phyloP scores from a whole-genome alignment of 1,140 invertebrate species.

The Colletes gigas region DNA sequence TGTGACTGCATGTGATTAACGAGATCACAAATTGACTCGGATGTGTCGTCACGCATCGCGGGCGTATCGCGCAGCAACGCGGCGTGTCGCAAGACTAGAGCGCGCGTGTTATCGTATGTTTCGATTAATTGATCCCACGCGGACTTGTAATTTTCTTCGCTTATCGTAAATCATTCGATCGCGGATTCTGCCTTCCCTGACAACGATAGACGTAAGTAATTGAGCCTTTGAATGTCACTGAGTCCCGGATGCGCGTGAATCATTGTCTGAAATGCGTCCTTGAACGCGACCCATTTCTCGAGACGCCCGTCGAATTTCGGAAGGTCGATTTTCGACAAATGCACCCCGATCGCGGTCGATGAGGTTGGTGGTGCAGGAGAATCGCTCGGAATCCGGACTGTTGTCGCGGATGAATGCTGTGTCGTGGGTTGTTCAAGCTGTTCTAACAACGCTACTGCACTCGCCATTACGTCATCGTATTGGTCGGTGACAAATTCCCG shows the following conservation, averaged over 20 bases:
- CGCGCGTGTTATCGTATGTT: neutral
- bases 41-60: neutral
- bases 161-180: neutral
- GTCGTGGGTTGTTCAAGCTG: too few species aligned
- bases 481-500: neutral
- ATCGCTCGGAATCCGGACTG: neutral
- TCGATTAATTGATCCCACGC: neutral
- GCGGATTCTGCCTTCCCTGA: neutral
- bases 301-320: neutral
- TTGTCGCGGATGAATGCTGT: neutral
- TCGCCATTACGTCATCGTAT: neutral
- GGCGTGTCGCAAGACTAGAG: neutral
- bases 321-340: neutral
- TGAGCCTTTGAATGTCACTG: neutral
- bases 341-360: neutral
- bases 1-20: neutral
- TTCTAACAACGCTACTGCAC: neutral
- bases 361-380: neutral
- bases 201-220: neutral
- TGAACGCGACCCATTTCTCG: neutral
- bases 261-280: neutral
- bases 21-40: neutral
- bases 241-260: neutral
- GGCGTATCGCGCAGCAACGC: neutral
- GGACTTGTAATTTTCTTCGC: neutral